These are phyloP conservation scores for Melitaea athalia DNA, from an alignment of 2,888 invertebrate genomes.

Conservation along the genomic window DNA sequence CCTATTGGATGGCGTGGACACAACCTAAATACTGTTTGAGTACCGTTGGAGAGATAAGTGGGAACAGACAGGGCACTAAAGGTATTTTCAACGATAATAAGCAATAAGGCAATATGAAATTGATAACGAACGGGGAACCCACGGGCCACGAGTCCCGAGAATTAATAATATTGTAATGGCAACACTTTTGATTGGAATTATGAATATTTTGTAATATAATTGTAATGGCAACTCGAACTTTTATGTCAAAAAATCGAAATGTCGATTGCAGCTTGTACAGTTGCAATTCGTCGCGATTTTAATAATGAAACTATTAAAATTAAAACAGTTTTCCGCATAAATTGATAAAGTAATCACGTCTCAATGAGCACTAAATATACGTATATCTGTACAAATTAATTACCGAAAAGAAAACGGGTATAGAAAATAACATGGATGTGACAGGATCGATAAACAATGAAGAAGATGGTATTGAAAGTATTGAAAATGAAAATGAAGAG, in stretches of 20 bases:
- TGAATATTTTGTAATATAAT: not conserved
- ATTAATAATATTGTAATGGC: not conserved
- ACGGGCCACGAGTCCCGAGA: too few relatives aligned
- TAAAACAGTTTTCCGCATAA: slow-evolving; percentile 20
- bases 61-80: too few relatives aligned
- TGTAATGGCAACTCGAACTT: slow-evolving; percentile 3
- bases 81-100: too few relatives aligned
- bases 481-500: slow-evolving; percentile 74
- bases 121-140: too few relatives aligned
- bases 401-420: not conserved
- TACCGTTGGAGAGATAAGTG: too few relatives aligned
- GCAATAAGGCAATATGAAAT: too few relatives aligned
- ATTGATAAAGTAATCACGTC: slow-evolving; percentile 11
- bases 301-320: slow-evolving; percentile 22
- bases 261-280: slow-evolving; percentile 16
- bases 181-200: not conserved
- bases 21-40: too few relatives aligned
- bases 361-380: slow-evolving; percentile 18
- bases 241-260: slow-evolving; percentile 18
- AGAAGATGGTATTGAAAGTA: slow-evolving; percentile 52
- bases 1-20: too few relatives aligned
- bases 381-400: slow-evolving; percentile 8
- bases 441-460: slow-evolving; percentile 71
- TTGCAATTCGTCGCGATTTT: slow-evolving; percentile 8
- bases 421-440: slow-evolving; percentile 53